These are phyloP conservation scores for Prolemur simus DNA, from an alignment of 2,113 vertebrate species.

Conservation along the genomic window DNA sequence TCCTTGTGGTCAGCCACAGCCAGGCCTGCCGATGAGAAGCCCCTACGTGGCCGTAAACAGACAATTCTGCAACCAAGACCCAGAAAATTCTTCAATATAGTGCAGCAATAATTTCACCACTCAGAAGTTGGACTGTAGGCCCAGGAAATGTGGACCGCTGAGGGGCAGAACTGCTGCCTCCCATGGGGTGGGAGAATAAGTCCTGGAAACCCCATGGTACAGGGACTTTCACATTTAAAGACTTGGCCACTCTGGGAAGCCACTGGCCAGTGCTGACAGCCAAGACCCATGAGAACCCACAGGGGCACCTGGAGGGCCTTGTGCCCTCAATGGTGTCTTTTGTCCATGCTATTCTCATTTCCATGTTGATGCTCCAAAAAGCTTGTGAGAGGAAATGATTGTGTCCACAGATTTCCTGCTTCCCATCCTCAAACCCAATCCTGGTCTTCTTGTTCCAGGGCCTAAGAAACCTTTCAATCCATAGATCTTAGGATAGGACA, in stretches of 20 bases:
- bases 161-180: not conserved
- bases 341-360: not conserved
- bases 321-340: not conserved
- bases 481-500: not conserved
- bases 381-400: not conserved
- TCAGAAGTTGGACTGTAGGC: not conserved
- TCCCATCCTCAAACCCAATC: not conserved
- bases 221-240: not conserved
- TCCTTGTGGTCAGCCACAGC: not conserved
- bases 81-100: not conserved
- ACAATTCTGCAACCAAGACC: slow-evolving; percentile 22
- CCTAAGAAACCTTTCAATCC: not conserved
- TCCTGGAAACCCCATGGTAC: not conserved
- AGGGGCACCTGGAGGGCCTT: not conserved
- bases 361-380: not conserved
- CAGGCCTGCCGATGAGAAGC: not conserved
- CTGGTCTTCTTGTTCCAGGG: not conserved
- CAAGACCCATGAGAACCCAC: not conserved
- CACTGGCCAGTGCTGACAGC: not conserved
- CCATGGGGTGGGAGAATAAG: not conserved
- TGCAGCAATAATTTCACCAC: not conserved
- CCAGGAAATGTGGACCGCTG: not conserved
- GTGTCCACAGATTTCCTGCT: not conserved
- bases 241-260: not conserved
- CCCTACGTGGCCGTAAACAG: not conserved